phyloP scores from a whole-genome alignment of 1,140 invertebrate genomes.

The Drosophila nasuta region DNA sequence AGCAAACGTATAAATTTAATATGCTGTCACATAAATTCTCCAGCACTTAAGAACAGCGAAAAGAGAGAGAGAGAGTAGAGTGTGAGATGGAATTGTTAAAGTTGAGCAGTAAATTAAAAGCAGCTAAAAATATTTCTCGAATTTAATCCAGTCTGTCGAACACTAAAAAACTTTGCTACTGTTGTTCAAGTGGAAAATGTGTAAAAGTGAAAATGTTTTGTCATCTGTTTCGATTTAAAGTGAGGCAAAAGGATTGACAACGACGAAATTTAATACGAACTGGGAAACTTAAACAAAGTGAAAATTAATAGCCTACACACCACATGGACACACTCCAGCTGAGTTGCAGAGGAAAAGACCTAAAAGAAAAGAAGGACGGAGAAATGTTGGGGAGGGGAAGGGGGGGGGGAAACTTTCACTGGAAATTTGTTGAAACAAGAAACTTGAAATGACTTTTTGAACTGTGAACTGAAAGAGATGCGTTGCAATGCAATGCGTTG shows the following conservation, averaged over 20 bases:
- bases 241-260: constrained; percentile 61
- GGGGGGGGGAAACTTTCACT: constrained; percentile 66
- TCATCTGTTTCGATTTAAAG: constrained; percentile 74
- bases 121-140: constrained; percentile 66
- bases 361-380: not conserved
- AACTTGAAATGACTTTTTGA: constrained; percentile 81
- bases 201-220: constrained; percentile 69
- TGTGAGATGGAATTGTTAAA: constrained; percentile 30
- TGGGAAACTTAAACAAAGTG: constrained; percentile 68
- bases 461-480: constrained; percentile 67
- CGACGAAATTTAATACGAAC: constrained; percentile 65
- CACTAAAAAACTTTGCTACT: constrained; percentile 24
- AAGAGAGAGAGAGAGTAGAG: not conserved
- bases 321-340: constrained; percentile 12
- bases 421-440: constrained; percentile 66
- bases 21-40: constrained; percentile 76
- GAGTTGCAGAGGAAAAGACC: not conserved
- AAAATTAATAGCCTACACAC: constrained; percentile 67
- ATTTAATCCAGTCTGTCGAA: constrained; percentile 38
- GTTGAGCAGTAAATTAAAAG: constrained; percentile 64
- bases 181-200: not conserved
- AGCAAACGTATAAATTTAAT: constrained; percentile 80
- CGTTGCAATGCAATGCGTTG: constrained; percentile 18
- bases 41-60: constrained; percentile 60
- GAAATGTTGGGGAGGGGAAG: not conserved